Conservation (phyloP, 2,888 invertebrate genomes). For the Thelaira solivaga region DNA sequence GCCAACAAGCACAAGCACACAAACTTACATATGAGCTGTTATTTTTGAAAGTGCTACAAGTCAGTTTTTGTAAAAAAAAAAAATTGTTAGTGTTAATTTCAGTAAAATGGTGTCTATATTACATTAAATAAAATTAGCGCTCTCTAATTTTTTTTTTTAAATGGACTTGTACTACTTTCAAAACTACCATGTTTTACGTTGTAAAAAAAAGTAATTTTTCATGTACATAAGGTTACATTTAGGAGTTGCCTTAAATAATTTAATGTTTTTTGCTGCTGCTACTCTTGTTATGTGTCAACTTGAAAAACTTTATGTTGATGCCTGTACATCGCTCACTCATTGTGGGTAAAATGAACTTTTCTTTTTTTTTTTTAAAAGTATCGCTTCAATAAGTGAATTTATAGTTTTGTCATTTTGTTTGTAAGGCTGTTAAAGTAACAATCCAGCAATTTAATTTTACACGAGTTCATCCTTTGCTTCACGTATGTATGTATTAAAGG, state of each 20-base stretch:
- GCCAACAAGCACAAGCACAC: too few species aligned
- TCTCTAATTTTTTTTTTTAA: too few species aligned
- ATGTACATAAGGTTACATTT: conserved; percentile 18
- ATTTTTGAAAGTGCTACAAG: too few species aligned
- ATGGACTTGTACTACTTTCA: too few species aligned
- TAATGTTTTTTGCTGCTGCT: background rate
- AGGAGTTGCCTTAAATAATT: conserved; percentile 10
- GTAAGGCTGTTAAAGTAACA: background rate
- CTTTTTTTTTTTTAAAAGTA: conserved; percentile 13
- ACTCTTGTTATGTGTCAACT: background rate
- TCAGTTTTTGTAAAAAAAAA: too few species aligned
- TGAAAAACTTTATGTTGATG: background rate
- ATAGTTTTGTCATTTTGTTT: conserved; percentile 43
- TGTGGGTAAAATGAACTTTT: background rate
- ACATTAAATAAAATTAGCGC: too few species aligned
- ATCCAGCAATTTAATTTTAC: background rate
- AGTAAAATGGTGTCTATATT: too few species aligned
- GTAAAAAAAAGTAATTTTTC: background rate
- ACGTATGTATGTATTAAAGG: background rate
- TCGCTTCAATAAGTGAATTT: conserved; percentile 45
- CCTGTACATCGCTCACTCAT: conserved; percentile 3
- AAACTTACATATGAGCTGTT: too few species aligned
- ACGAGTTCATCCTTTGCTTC: too few species aligned
- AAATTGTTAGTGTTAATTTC: too few species aligned
- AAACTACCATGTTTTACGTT: background rate